Evolutionary conservation across 2,113 vertebrate species (phyloP).

Genomic region (Lagenorhynchus albirostris): DNA sequence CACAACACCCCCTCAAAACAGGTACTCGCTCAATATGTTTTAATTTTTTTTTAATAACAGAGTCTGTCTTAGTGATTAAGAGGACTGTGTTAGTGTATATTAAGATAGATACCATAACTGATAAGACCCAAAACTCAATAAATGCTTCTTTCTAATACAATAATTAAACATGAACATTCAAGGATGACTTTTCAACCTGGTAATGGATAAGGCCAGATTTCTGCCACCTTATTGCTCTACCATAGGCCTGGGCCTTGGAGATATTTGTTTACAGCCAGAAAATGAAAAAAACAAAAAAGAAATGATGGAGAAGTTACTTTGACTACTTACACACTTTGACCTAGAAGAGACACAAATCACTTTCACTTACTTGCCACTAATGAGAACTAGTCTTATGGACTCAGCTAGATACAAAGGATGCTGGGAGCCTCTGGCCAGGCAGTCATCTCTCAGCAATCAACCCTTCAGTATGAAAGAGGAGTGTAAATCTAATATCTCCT

Average conservation of each 20-base stretch:
- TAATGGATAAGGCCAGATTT: background rate
- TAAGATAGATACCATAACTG: background rate
- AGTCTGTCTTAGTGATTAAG: background rate
- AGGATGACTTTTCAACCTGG: background rate
- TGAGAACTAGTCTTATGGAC: background rate
- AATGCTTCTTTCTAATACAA: background rate
- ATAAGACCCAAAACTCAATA: background rate
- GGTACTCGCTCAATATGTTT: background rate
- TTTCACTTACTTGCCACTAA: background rate
- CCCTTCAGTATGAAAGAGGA: background rate
- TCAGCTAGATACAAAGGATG: background rate
- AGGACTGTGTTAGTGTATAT: background rate
- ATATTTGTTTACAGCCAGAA: background rate
- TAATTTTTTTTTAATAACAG: background rate
- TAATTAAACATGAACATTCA: background rate
- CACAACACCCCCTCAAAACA: background rate
- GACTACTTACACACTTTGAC: background rate
- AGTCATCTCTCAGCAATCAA: background rate
- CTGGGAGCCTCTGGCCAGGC: background rate
- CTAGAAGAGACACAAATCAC: background rate
- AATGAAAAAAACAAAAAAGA: background rate
- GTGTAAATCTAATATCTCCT: background rate
- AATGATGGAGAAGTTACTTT: background rate
- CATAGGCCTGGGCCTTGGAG: background rate
- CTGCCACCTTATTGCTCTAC: background rate